phyloP scores from a whole-genome alignment of 2,113 vertebrate genomes.

The Hippocampus comes region DNA sequence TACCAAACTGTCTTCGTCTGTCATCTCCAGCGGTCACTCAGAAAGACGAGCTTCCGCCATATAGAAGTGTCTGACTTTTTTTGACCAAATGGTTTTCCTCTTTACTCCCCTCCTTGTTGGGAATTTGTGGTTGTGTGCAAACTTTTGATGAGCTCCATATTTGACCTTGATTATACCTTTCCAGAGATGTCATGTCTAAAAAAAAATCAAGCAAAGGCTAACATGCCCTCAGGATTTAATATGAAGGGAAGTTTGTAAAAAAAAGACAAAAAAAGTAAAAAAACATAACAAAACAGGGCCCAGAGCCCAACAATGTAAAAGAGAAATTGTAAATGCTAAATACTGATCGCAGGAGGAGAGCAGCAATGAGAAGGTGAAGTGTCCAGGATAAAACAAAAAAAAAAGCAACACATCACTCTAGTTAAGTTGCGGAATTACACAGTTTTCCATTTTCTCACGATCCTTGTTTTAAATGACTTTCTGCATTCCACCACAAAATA shows the following conservation, averaged over 20 bases:
- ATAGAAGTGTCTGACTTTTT: constrained; percentile 56
- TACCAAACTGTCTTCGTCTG: constrained; percentile 67
- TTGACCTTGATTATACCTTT: constrained; percentile 73
- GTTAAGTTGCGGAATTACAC: background rate
- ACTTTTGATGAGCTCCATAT: constrained; percentile 76
- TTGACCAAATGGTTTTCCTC: constrained; percentile 64
- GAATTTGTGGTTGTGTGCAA: constrained; percentile 70
- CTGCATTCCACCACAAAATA: background rate
- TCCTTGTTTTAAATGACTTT: background rate
- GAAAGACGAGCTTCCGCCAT: constrained; percentile 35
- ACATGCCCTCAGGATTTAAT: constrained; percentile 71
- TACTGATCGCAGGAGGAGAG: constrained; percentile 37
- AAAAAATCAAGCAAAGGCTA: constrained; percentile 69
- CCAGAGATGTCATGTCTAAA: constrained; percentile 71
- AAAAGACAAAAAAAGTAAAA: background rate
- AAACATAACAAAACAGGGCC: constrained; percentile 17
- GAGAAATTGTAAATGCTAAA: constrained; percentile 59
- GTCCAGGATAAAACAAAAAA: constrained; percentile 7
- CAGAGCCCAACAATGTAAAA: constrained; percentile 62
- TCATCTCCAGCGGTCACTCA: constrained; percentile 50
- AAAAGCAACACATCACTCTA: background rate
- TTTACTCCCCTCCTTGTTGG: constrained; percentile 41
- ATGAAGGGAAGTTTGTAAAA: constrained; percentile 49
- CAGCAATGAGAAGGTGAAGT: constrained; percentile 7
- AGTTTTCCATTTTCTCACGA: background rate